Evolutionary conservation across 2,797 vertebrate genomes (phyloP), one percentile per base, ranked within the genome.

Genomic region (Cottoperca gobio): DNA sequence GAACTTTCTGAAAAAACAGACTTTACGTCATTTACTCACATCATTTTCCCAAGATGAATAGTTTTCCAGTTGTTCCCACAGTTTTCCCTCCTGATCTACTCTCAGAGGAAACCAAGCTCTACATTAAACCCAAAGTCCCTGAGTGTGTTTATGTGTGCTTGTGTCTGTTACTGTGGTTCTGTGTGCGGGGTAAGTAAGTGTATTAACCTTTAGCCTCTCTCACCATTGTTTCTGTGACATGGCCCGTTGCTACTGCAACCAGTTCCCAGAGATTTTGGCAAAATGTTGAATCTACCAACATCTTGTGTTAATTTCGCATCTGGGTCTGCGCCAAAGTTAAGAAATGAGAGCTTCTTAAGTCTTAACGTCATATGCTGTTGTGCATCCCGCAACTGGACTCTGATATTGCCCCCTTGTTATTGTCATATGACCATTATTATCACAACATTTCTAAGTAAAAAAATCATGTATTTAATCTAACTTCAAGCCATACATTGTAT

Each of bases 171-270:
- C 77, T 82, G 81, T 86, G 62, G 66, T 85, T 88, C 46, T 75
- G 60, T 69, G 76, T 67, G 59, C 67, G 84, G 31, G 26, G 17
- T 81, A 86, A 85, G 78, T 86, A 84, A 85, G 64, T 58, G 69
- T 64, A 73, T 84, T 88, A 87, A 85, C 83, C 88, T 90, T 88
- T 89, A 76, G 61, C 90, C 90, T 93, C 79, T 93, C 90, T 88
- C 88, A 92, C 74, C 75, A 91, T 85, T 90, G 86, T 88, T 82
- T 86, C 58, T 64, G 45, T 57, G 70, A 39, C 73, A 83, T 84
- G 73, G 57, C 78, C 77, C 54, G 8, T 64, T 80, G 83, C 79
- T 88, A 84, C 79, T 78, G 75, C 76, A 86, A 73, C 65, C 40
- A 31, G 72, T 91, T 91, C 89, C 90, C 89, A 90, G 88, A 87